Conservation (phyloP, 2,113 vertebrate species). For the Ameiurus melas region DNA sequence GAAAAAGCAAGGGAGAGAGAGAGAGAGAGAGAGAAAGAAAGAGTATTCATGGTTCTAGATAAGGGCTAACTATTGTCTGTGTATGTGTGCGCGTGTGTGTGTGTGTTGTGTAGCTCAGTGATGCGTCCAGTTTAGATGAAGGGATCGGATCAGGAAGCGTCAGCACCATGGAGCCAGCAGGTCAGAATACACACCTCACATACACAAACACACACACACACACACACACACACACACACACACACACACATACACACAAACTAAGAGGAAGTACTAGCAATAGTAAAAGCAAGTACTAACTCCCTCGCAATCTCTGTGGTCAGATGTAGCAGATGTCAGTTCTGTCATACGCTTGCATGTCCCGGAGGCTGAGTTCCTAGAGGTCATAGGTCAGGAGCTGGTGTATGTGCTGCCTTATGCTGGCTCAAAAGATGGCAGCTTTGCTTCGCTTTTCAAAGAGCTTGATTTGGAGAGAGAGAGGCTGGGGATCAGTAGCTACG, state of each 20-base stretch:
- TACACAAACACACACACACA: conserved; percentile 32
- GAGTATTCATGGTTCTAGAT: background rate
- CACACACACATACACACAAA: conserved; percentile 33
- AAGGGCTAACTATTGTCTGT: background rate
- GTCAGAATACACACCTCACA: conserved; percentile 63
- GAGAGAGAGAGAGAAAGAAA: background rate
- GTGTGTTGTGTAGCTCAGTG: conserved; percentile 69
- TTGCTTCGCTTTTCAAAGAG: conserved; percentile 88
- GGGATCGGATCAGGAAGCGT: conserved; percentile 85
- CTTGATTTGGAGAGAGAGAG: conserved; percentile 84
- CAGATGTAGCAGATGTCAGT: conserved; percentile 64
- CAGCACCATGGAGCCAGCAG: conserved; percentile 81
- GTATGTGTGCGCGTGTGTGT: conserved; percentile 11
- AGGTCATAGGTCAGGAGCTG: conserved; percentile 93
- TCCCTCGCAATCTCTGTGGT: background rate
- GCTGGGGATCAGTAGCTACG: conserved; percentile 91
- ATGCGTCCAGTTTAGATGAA: conserved; percentile 81
- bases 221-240: conserved; percentile 18
- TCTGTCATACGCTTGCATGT: conserved; percentile 73
- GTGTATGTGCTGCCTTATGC: conserved; percentile 91
- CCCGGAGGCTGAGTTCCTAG: conserved; percentile 84
- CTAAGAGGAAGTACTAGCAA: background rate
- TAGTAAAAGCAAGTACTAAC: background rate
- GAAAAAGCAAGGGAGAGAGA: background rate
- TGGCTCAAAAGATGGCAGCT: conserved; percentile 88